Evolutionary conservation across 2,888 invertebrate species (phyloP), one percentile per base, ranked within the genome.

Genomic region (Cylindroiulus punctatus): DNA sequence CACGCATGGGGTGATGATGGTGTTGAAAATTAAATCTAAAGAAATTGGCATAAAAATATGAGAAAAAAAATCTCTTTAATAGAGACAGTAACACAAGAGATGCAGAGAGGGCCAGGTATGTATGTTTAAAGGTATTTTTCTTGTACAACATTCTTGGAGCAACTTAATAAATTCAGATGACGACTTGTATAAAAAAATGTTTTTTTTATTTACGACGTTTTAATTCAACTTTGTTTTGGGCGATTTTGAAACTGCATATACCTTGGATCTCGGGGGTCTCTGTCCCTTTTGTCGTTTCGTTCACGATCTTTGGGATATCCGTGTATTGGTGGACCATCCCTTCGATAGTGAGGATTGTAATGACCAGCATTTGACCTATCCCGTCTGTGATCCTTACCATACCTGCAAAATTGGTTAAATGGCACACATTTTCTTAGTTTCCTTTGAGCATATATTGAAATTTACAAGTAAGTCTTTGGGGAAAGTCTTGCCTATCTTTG

Each of bases 251-350:
- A 44, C 4, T 5, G 8, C 14, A 76, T 17, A 19, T 76, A 84
- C 86, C 86, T 84, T 40, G 86, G 86, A 84, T 86, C 86, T 84
- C 86, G 7, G 26, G 65, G 26, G n/a, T 65, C 65, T n/a, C 65
- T 65, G 1, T 65, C 82, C 36, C 82, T 32, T 52, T 86, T 86
- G 3, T 86, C 86, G 10, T 19, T 52, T 84, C 84, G 65, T 10
- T 84, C 86, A 26, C 86, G 52, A 2, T 86, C 86, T 84, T 84
- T 86, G 19, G 84, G 36, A 52, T 86, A 86, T 14, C 40, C 65
- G 40, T 57, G 30, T 5, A n/a, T 26, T 12, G 32, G 30, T 10
- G 86, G 47, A 40, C 30, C 36, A 22, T 86, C 86, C 7, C 86
- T 47, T 40, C 52, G 86, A 84, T 86, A 84, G 36, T 84, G 84